These are phyloP conservation scores for Rhinoptilus africanus DNA, from an alignment of 2,113 vertebrate species.

Conservation along the genomic window DNA sequence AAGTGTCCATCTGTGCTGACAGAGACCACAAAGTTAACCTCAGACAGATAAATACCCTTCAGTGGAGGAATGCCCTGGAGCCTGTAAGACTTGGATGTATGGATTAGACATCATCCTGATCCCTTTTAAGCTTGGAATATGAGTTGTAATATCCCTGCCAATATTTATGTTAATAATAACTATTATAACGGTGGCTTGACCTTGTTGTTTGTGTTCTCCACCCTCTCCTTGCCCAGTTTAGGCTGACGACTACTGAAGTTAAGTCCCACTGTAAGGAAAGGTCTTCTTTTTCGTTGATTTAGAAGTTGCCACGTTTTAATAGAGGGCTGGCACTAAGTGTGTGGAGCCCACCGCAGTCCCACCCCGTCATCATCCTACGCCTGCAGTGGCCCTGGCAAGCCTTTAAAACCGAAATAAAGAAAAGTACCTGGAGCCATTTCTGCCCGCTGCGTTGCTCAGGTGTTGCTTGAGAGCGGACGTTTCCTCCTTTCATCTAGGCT, in stretches of 20 bases:
- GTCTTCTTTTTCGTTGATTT: not conserved
- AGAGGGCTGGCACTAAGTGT: not conserved
- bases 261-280: not conserved
- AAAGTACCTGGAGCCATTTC: conserved; percentile 69
- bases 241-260: not conserved
- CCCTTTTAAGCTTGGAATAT: not conserved
- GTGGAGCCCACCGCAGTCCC: not conserved
- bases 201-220: not conserved
- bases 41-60: not conserved
- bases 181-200: not conserved
- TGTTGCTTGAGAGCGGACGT: not conserved
- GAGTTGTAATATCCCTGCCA: not conserved
- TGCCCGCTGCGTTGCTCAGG: not conserved
- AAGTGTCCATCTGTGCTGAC: not conserved
- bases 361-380: not conserved
- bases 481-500: not conserved
- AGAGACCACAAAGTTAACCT: not conserved
- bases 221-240: not conserved
- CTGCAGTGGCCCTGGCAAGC: not conserved
- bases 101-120: not conserved
- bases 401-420: not conserved
- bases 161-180: not conserved
- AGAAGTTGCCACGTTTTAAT: not conserved
- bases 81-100: not conserved
- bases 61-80: not conserved